Evolutionary conservation across 2,888 invertebrate genomes (phyloP), one percentile per base, ranked within the genome.

Genomic region (Aricia artaxerxes): DNA sequence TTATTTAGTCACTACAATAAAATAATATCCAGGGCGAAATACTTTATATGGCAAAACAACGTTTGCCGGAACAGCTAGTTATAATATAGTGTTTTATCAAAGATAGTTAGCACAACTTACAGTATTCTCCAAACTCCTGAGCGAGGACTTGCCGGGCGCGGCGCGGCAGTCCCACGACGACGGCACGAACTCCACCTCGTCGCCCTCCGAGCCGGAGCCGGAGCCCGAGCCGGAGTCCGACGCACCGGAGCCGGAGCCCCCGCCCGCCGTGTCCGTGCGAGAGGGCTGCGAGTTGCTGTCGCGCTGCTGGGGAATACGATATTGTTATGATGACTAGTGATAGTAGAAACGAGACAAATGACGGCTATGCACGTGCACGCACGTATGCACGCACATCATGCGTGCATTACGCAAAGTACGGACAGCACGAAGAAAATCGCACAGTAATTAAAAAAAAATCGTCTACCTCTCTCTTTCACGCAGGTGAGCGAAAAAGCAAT

Each of bases 111-210:
- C 49, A 49, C 49, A 49, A 84, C 87, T 81, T 78, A 92, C 90
- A 82, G 90, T 88, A 7, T 91, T 90, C 80, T 92, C 92, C 57
- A 92, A 84, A 73, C 90, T 92, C 81, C 93, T 84, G 31, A 97
- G 91, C 24, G 97, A 96, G 44, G 97, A 97, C 89, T 97, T 96
- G 78, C 95, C 94, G n/a, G 97, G 97, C 1, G 95, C 96, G 31
- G 97, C 96, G 85, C 96, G 95, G 84, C 97, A 96, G 89, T 97
- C 96, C 97, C 97, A 97, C 81, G 97, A 97, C 4, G 97, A 97
- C 6, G 97, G 97, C 80, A 97, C 96, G 88, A 97, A 97, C 87
- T 96, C 97, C 79, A 96, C 96, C 85, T 96, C 96, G 82, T 96
- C 96, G 76, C 95, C 95, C 83, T 95, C 95, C 11, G 92, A 92